These are phyloP conservation scores for Drosophila lacertosa DNA, from an alignment of 1,140 invertebrate species.

Conservation along the genomic window DNA sequence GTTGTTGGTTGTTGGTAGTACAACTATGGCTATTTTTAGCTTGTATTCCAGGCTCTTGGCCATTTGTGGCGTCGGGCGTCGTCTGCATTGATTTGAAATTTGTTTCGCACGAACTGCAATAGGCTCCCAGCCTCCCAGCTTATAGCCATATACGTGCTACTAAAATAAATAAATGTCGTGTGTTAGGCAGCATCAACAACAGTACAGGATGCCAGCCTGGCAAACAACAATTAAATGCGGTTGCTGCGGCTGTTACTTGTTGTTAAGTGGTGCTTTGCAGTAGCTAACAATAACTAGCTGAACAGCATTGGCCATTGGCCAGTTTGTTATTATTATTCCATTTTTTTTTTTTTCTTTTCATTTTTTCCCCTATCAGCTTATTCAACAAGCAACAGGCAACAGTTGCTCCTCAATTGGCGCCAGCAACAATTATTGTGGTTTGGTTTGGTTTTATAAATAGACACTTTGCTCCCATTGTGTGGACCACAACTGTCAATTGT, in stretches of 20 bases:
- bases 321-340: constrained; percentile 57
- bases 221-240: constrained; percentile 50
- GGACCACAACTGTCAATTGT: constrained; percentile 65
- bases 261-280: constrained; percentile 21
- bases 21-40: constrained; percentile 57
- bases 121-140: constrained; percentile 6
- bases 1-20: not conserved
- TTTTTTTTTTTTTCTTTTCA: constrained; percentile 22
- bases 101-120: constrained; percentile 59
- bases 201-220: constrained; percentile 34
- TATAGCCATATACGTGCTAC: constrained; percentile 14
- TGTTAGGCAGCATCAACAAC: constrained; percentile 50
- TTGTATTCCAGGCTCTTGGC: constrained; percentile 31
- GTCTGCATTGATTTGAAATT: constrained; percentile 65
- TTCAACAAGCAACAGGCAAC: constrained; percentile 34
- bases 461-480: constrained; percentile 51
- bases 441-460: constrained; percentile 63
- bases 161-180: constrained; percentile 50
- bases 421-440: constrained; percentile 56
- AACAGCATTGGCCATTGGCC: constrained; percentile 51
- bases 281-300: constrained; percentile 33
- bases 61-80: constrained; percentile 19
- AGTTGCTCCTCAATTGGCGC: constrained; percentile 47
- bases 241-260: constrained; percentile 10
- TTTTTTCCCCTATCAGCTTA: constrained; percentile 32